phyloP scores from a whole-genome alignment of 2,888 invertebrate genomes.

The Thumatha senex region DNA sequence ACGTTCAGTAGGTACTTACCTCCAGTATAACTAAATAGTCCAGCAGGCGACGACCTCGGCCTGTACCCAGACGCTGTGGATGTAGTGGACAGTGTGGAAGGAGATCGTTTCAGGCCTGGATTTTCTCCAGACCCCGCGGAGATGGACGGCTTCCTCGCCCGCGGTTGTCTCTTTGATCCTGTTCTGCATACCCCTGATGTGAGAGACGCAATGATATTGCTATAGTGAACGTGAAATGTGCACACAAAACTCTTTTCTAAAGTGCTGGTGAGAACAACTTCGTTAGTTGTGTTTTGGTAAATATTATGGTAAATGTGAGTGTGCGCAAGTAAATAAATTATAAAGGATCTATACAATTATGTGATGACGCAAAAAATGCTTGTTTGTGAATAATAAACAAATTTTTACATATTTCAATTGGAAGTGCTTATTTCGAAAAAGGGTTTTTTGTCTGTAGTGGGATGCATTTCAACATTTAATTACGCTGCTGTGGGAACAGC shows the following conservation, averaged over 20 bases:
- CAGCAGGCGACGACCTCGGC: constrained; percentile 90
- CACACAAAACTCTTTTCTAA: constrained; percentile 14
- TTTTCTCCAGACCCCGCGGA: constrained; percentile 57
- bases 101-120: constrained; percentile 63
- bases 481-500: no score
- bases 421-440: no score
- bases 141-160: constrained; percentile 72
- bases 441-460: no score
- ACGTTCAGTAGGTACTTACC: constrained; percentile 34
- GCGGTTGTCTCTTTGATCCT: constrained; percentile 76
- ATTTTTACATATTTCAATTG: no score
- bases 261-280: constrained; percentile 28
- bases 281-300: neutral
- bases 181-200: constrained; percentile 78
- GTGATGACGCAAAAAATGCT: no score
- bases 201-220: constrained; percentile 31
- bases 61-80: constrained; percentile 80
- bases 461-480: no score
- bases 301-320: no score
- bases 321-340: no score
- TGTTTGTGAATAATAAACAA: no score
- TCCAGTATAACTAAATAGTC: constrained; percentile 90
- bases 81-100: constrained; percentile 73
- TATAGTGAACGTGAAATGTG: constrained; percentile 38
- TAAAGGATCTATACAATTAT: no score